A percentile compares a stretch with the other conserved stretches of the same genome.
phyloP scores from a whole-genome alignment of 2,888 invertebrate species.

The Idaea biselata region DNA sequence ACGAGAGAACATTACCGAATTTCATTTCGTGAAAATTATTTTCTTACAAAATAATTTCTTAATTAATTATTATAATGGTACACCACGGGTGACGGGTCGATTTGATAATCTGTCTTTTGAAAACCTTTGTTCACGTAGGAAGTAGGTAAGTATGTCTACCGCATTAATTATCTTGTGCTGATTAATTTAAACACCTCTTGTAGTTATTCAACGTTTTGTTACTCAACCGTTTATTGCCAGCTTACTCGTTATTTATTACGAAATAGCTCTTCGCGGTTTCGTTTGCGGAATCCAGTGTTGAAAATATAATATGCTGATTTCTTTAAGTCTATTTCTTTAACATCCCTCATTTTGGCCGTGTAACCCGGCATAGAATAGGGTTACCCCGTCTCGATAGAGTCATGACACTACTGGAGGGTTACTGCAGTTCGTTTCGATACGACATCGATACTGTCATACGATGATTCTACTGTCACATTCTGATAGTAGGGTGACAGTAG shows the following conservation, averaged over 20 bases:
- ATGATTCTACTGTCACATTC: no score
- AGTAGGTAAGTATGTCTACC: not conserved
- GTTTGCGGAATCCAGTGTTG: no score
- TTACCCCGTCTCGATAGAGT: no score
- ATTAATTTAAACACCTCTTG: not conserved
- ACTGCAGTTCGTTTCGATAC: no score
- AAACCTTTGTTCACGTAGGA: not conserved
- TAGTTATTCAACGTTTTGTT: not conserved
- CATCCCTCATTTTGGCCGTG: no score
- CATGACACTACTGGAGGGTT: no score
- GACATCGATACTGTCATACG: no score
- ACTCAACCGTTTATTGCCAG: not conserved
- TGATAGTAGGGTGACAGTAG: no score
- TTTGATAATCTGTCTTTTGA: not conserved
- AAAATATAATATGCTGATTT: no score
- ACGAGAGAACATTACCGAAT: not conserved
- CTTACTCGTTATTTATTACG: not conserved
- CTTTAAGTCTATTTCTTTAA: no score
- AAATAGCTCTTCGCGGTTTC: no score
- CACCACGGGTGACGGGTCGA: not conserved
- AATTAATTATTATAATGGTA: not conserved
- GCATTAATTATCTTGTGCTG: not conserved
- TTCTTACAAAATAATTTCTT: not conserved
- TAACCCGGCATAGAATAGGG: no score
- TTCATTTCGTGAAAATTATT: not conserved